Conservation (phyloP, 1,140 invertebrate species). For the Oryzaephilus surinamensis region DNA sequence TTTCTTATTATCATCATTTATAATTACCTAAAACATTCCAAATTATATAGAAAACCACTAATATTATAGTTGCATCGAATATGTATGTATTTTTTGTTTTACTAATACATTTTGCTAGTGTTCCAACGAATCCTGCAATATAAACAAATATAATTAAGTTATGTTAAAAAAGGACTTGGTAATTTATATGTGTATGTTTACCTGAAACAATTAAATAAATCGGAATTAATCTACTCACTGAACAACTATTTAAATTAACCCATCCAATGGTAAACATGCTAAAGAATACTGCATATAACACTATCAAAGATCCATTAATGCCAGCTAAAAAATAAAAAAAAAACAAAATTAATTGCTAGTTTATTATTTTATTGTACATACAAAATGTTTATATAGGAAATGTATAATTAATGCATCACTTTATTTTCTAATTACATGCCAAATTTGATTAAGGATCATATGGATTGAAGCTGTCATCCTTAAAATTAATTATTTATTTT, state of each 20-base stretch:
- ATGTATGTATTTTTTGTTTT: slow-evolving; percentile 20
- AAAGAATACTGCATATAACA: slow-evolving; percentile 26
- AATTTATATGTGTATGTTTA: slow-evolving; percentile 14
- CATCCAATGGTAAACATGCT: slow-evolving; percentile 26
- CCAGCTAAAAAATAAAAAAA: slow-evolving; percentile 20
- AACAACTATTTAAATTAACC: slow-evolving; percentile 27
- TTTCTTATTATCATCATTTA: background rate
- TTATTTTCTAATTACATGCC: no score
- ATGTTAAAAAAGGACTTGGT: slow-evolving; percentile 7
- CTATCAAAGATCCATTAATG: slow-evolving; percentile 27
- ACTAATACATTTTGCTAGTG: slow-evolving; percentile 18
- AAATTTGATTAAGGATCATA: no score
- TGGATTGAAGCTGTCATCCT: no score
- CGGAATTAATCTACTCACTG: slow-evolving; percentile 25
- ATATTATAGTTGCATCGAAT: slow-evolving; percentile 17
- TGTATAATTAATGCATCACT: no score
- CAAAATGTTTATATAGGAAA: no score
- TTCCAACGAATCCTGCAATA: slow-evolving; percentile 22
- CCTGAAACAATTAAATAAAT: slow-evolving; percentile 31
- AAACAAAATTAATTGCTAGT: background rate
- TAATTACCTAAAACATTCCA: slow-evolving; percentile 27
- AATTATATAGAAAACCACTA: slow-evolving; percentile 18
- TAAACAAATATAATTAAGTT: no score
- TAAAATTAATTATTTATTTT: no score
- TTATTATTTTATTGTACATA: no score